These are phyloP conservation scores for Cladorhizidae sp. DNA, from an alignment of 37 sponge, comb jelly and placozoan species.

Conservation along the genomic window DNA sequence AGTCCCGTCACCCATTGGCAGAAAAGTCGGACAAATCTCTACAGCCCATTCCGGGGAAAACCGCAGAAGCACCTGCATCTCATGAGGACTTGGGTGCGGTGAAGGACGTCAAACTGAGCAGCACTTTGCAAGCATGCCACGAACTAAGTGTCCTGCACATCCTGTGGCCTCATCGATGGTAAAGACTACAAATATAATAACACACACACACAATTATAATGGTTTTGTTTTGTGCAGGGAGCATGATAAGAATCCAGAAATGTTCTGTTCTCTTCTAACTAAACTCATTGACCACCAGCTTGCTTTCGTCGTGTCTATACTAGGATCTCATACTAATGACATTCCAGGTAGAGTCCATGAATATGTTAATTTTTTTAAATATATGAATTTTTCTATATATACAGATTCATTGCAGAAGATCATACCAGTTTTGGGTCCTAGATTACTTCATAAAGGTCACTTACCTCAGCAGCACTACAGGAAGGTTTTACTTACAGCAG, in stretches of 20 bases:
- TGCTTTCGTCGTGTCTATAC: constrained; percentile 73
- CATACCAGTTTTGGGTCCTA: constrained; percentile 24
- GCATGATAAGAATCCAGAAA: constrained; percentile 92
- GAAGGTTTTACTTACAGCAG: constrained; percentile 48
- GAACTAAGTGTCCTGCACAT: constrained; percentile 57
- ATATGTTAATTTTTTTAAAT: too few species aligned
- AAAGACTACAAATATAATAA: constrained; percentile 1
- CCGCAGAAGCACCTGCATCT: not conserved
- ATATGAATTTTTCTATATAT: too few species aligned
- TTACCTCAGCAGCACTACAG: constrained; percentile 57
- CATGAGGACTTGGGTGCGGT: too few species aligned
- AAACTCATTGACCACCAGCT: constrained; percentile 48
- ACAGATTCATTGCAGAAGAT: constrained; percentile 23
- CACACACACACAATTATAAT: not conserved
- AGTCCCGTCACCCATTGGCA: too few species aligned
- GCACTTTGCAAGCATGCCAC: too few species aligned
- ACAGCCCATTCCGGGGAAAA: too few species aligned
- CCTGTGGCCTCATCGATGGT: constrained; percentile 95
- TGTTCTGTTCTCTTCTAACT: constrained; percentile 55
- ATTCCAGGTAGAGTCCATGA: constrained; percentile 86
- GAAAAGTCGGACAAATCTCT: not conserved
- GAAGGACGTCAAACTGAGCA: too few species aligned
- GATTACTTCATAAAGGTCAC: constrained; percentile 51
- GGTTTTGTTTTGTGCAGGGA: constrained; percentile 63
- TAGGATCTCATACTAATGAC: constrained; percentile 79